phyloP scores from a whole-genome alignment of 2,797 vertebrate genomes.

The Phoxinus dragarum region DNA sequence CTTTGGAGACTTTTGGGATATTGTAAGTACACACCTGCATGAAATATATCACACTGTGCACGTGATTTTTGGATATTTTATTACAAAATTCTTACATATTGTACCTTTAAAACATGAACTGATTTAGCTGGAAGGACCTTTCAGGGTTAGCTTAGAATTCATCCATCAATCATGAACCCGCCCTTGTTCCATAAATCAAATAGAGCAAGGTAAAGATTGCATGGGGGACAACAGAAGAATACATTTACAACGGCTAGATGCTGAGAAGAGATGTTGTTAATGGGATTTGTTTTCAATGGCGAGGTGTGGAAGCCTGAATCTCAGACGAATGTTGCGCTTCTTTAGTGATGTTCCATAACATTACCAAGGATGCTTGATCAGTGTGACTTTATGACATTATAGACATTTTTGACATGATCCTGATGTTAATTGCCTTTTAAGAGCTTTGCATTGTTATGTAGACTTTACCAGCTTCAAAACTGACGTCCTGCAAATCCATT shows the following conservation, averaged over 20 bases:
- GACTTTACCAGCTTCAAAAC: not conserved
- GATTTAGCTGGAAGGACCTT: not conserved
- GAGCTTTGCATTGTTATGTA: slow-evolving; percentile 16
- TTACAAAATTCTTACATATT: no score
- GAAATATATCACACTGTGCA: no score
- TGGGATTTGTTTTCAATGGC: not conserved
- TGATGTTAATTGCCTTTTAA: slow-evolving; percentile 19
- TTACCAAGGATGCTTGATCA: slow-evolving; percentile 4
- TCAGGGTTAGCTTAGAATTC: not conserved
- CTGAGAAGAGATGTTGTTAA: not conserved
- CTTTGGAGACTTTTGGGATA: no score
- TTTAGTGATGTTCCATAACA: not conserved
- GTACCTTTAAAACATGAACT: not conserved
- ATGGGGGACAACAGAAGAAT: slow-evolving; percentile 3
- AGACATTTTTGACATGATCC: slow-evolving; percentile 5
- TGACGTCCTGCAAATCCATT: slow-evolving; percentile 14
- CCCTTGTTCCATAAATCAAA: not conserved
- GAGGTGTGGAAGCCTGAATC: not conserved
- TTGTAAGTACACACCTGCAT: no score
- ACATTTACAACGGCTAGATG: not conserved
- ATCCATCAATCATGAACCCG: slow-evolving; percentile 17
- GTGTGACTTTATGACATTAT: not conserved
- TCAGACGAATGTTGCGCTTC: not conserved
- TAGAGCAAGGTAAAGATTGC: not conserved
- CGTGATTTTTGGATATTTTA: no score